Base-by-base conservation (phyloP, 2,113 vertebrate species). In the Myrmecobius fasciatus region DNA sequence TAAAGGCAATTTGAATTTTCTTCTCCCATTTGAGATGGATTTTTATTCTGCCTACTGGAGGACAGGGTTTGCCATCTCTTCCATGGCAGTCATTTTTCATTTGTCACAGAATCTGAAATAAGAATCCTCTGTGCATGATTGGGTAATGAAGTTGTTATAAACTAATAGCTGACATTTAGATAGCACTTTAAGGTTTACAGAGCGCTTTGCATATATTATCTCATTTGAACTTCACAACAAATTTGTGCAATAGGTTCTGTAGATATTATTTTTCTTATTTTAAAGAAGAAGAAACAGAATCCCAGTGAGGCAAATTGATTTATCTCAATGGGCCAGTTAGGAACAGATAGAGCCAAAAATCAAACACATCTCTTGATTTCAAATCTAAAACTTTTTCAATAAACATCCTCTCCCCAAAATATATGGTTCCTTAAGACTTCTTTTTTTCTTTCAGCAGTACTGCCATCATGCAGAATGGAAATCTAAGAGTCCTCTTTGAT, bases 1-100 rank as follows among this genome's bases (percentile, higher is more conserved):
- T 95, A 96, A 96, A 96, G 97, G 93, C 97, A 97, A 97, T 97
- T 97, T 98, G 96, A 92, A 97, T 98, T 97, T 97, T 53, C 94
- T 95, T 96, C 97, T 97, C 90, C 94, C 94, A 89, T 96, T 95
- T 94, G 96, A 94, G 22, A 53, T 48, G 60, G 96, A 91, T 95
- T 93, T 52, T 0, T 0, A 56, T 95, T 67, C 95, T 10, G 31
- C 93, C 93, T 95, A 97, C 96, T 95, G 36, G 91, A 94, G 94
- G 91, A 97, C 20, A 89, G 22, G n/a, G 94, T 90, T 96, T 96
- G 56, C 97, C 93, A 83, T 96, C 96, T 91, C 53, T 7, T 97
- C 95, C 54, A 67, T 94, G 94, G 94, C 94, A 53, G 92, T 94
- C 95, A 93, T 97, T 97, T 97, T 93, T 98, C 97, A 98, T 95